Base-by-base conservation (phyloP, 2,797 vertebrate genomes). In the Philypnodon macrostomus region DNA sequence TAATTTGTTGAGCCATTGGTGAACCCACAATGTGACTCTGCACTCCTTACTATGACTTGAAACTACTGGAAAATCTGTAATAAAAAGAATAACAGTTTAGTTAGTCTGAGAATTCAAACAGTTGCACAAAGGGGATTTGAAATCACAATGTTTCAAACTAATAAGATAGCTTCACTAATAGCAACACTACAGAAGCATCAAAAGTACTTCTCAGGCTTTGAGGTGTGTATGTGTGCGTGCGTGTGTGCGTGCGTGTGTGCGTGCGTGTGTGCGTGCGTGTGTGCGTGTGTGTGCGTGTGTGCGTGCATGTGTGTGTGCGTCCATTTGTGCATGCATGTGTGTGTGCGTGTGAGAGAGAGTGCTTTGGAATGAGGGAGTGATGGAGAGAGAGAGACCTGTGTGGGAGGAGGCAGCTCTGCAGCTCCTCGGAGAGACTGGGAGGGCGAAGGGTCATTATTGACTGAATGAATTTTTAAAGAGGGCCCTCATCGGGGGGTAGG, bases 381-480 rank as follows among this genome's bases (percentile, higher is more conserved):
- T 46, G 46, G 52, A 60, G 44, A 64, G 49, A 44, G 47, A 62
- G 50, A 56, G 63, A 58, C 49, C 34, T 66, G 78, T 82, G 86
- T 81, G 75, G 87, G 86, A 84, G 81, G 85, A 84, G 77, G 80
- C 65, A 73, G 70, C 77, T 68, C 61, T 77, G 80, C 66, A 38
- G 71, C 67, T 81, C 79, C 80, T 86, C 40, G 47, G 79, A 83
- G 81, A 87, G 77, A 62, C 70, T 71, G 55, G 53, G 68, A 82
- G 84, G 80, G 79, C 68, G 61, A 77, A 77, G 77, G 87, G 85
- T 90, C 85, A 85, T 84, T 76, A 79, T 84, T 71, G 81, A 87
- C 83, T 75, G 85, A 87, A 86, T 87, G 58, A 77, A 88, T 88
- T 87, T 89, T 87, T 87, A 84, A 88, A 85, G 72, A 79, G 74